These are phyloP conservation scores for Liparis tanakae DNA, from an alignment of 2,797 vertebrate species.

Conservation along the genomic window DNA sequence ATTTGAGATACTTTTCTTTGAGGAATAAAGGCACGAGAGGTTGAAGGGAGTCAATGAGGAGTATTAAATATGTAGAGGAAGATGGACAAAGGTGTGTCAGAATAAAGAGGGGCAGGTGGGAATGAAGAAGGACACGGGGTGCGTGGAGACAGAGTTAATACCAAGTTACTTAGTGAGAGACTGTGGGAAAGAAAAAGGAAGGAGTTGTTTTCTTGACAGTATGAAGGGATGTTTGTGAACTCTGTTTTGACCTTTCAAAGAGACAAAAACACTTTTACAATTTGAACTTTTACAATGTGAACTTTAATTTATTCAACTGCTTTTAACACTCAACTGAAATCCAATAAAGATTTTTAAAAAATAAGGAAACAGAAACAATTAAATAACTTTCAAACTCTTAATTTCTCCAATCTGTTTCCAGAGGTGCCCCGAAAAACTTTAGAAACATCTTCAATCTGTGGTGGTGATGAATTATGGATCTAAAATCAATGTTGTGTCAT, in stretches of 20 bases:
- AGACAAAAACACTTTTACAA: constrained; percentile 44
- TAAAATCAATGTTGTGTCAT: constrained; percentile 65
- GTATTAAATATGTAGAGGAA: constrained; percentile 87
- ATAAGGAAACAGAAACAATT: not conserved
- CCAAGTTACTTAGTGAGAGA: constrained; percentile 44
- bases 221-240: constrained; percentile 58
- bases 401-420: no score
- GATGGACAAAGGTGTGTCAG: constrained; percentile 72
- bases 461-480: constrained; percentile 50
- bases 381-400: constrained; percentile 1
- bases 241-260: constrained; percentile 66
- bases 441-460: constrained; percentile 24
- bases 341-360: not conserved
- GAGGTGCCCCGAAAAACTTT: constrained; percentile 39
- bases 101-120: constrained; percentile 70
- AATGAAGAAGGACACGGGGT: constrained; percentile 62
- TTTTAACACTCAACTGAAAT: constrained; percentile 20
- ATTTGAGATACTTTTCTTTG: constrained; percentile 82
- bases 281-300: constrained; percentile 13
- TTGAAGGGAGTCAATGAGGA: constrained; percentile 79
- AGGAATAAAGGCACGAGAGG: constrained; percentile 71
- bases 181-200: constrained; percentile 20
- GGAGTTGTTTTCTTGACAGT: constrained; percentile 31
- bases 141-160: constrained; percentile 15
- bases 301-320: constrained; percentile 32